These are phyloP conservation scores for Diplodus sargus DNA, from an alignment of 2,797 vertebrate species.

Conservation along the genomic window DNA sequence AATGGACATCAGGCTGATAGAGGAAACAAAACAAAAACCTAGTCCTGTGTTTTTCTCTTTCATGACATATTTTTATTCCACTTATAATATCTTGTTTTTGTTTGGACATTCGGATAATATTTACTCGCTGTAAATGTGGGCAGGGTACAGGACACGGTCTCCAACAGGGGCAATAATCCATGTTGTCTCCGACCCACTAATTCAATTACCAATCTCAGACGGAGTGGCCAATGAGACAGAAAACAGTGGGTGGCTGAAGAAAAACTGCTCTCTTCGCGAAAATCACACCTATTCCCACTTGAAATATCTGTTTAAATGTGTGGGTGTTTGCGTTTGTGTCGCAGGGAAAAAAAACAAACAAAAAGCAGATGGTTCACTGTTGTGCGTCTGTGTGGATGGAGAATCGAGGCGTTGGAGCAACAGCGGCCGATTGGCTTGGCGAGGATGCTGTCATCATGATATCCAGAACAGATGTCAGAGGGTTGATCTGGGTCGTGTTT, in stretches of 20 bases:
- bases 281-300: constrained; percentile 46
- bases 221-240: constrained; percentile 23
- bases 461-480: constrained; percentile 46
- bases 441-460: constrained; percentile 57
- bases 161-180: constrained; percentile 48
- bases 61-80: not conserved
- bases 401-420: constrained; percentile 14
- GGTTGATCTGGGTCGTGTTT: constrained; percentile 13
- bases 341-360: not conserved
- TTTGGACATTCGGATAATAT: not conserved
- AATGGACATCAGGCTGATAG: not conserved
- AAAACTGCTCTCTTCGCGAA: constrained; percentile 49
- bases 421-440: constrained; percentile 11
- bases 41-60: not conserved
- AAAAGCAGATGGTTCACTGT: constrained; percentile 19
- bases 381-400: constrained; percentile 21
- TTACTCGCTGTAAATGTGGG: not conserved
- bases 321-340: constrained; percentile 17
- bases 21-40: not conserved
- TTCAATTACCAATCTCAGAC: constrained; percentile 68
- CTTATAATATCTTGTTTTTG: not conserved
- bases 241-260: constrained; percentile 41
- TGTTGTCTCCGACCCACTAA: constrained; percentile 61
- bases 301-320: constrained; percentile 28
- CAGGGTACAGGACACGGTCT: constrained; percentile 8